Base-by-base conservation (phyloP, 2,888 invertebrate species). In the Conchocele bisecta region DNA sequence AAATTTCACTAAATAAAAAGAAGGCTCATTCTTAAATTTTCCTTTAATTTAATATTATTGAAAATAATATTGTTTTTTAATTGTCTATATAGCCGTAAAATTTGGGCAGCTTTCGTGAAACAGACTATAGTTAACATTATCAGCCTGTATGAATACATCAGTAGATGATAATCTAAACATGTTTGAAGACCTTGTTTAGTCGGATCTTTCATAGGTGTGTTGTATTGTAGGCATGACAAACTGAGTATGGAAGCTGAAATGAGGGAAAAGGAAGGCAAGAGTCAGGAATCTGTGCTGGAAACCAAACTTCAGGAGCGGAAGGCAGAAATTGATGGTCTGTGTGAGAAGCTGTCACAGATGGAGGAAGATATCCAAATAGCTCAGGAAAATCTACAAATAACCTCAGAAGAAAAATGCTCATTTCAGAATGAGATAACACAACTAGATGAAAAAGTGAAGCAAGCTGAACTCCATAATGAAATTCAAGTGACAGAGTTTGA, bases 191-290 rank as follows among this genome's bases (percentile, higher is more conserved):
- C n/a, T n/a, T n/a, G n/a, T n/a, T n/a, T n/a, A n/a, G n/a, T n/a
- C n/a, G n/a, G n/a, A n/a, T n/a, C n/a, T n/a, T n/a, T n/a, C n/a
- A n/a, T n/a, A n/a, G n/a, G n/a, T n/a, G n/a, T n/a, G n/a, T n/a
- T n/a, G n/a, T 57, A 11, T 75, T 80, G n/a, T 69, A 88, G 87
- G 42, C 79, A 82, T 75, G 81, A 85, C 60, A 78, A 82, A 37
- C 59, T 84, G 65, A 75, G 69, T 51, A 44, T 82, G 15, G 83
- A 86, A 41, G 71, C 77, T 26, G 81, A 80, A 13, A 65, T 73
- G 17, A 61, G 69, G 26, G 79, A 83, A 20, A 82, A 80, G 53
- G 79, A 81, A 26, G 77, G 75, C 63, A 72, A 64, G 51, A 56
- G 59, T 15, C 77, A 76, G 31, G 77, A 80, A 73, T 28, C 68